These are phyloP conservation scores for Ochlodes sylvanus DNA, from an alignment of 2,888 invertebrate species.

Conservation along the genomic window DNA sequence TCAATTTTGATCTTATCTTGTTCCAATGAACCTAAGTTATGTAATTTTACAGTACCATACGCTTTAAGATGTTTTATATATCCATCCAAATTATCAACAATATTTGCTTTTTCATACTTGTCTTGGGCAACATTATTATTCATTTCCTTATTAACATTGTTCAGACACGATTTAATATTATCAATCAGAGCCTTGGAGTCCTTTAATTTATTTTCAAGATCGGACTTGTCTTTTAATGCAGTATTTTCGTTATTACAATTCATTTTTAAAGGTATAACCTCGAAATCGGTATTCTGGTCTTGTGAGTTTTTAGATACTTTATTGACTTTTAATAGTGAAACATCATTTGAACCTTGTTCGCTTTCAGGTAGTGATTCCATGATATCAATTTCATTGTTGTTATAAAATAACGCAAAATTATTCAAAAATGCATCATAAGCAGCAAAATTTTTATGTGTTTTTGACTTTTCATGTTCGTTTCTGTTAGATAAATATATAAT, in stretches of 20 bases:
- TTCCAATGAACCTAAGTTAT: not conserved
- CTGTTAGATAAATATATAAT: no score
- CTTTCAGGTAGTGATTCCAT: no score
- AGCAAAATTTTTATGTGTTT: no score
- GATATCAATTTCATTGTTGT: no score
- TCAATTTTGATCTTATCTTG: constrained; percentile 6
- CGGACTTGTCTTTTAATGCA: not conserved
- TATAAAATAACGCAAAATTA: no score
- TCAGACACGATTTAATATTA: constrained; percentile 3
- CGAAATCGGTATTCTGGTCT: no score
- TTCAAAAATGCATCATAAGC: no score
- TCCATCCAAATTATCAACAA: constrained; percentile 6
- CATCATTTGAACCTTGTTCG: no score
- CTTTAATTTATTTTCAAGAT: constrained; percentile 1
- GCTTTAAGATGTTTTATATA: constrained; percentile 16
- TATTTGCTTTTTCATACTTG: constrained; percentile 4
- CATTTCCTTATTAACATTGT: not conserved
- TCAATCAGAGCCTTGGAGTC: constrained; percentile 5
- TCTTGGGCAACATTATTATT: not conserved
- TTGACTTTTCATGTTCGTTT: no score
- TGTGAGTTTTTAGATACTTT: not conserved
- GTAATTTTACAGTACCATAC: constrained; percentile 12
- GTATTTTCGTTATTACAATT: not conserved
- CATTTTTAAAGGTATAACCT: not conserved
- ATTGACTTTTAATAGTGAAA: no score